phyloP scores from a whole-genome alignment of 2,888 invertebrate species.

The Sericinus montela region DNA sequence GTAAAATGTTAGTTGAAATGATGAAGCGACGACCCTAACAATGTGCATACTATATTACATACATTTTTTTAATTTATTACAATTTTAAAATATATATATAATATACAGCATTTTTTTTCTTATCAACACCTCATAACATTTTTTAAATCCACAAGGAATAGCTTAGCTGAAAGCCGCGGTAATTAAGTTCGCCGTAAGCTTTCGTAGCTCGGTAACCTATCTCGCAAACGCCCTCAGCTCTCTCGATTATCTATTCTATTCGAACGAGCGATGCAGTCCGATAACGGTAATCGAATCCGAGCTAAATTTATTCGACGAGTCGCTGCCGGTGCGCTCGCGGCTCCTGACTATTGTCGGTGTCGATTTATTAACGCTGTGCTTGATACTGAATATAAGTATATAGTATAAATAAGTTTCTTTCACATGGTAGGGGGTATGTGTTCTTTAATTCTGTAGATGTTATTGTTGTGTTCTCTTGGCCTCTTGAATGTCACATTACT shows the following conservation, averaged over 20 bases:
- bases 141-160: background rate
- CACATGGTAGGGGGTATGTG: too few relatives aligned
- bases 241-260: constrained; percentile 40
- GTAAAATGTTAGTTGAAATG: too few relatives aligned
- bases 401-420: too few relatives aligned
- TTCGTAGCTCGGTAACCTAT: constrained; percentile 16
- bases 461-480: too few relatives aligned
- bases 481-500: too few relatives aligned
- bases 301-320: constrained; percentile 45
- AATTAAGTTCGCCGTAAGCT: constrained; percentile 11
- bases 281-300: constrained; percentile 55
- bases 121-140: too few relatives aligned
- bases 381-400: constrained; percentile 1
- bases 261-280: constrained; percentile 46
- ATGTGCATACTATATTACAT: too few relatives aligned
- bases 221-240: constrained; percentile 22
- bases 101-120: too few relatives aligned
- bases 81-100: too few relatives aligned
- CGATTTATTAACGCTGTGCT: constrained; percentile 32
- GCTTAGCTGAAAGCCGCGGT: background rate
- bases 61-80: too few relatives aligned
- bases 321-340: constrained; percentile 27
- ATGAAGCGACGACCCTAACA: too few relatives aligned
- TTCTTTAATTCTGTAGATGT: too few relatives aligned
- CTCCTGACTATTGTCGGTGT: constrained; percentile 34